A percentile compares a stretch with the other conserved stretches of the same genome.
These are phyloP conservation scores for Rhabdophis nuchalis DNA, from an alignment of 2,797 vertebrate species.

Conservation along the genomic window DNA sequence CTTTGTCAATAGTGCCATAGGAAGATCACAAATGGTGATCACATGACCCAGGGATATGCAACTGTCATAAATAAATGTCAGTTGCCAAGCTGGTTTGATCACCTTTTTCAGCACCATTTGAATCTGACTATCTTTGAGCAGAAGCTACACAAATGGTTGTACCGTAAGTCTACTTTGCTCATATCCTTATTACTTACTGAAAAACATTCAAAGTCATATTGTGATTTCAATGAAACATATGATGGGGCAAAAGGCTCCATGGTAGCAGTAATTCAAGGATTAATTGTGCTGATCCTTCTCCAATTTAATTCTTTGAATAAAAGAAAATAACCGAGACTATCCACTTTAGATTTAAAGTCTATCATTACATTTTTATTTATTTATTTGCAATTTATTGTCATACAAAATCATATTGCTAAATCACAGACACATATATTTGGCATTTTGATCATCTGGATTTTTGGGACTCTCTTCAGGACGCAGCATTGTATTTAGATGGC, in stretches of 20 bases:
- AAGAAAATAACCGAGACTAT: neutral
- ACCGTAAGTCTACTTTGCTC: slow-evolving; percentile 11
- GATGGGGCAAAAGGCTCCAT: slow-evolving; percentile 20
- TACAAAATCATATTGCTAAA: neutral
- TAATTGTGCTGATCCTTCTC: neutral
- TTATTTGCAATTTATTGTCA: neutral
- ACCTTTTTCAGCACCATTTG: neutral
- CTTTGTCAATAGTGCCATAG: neutral
- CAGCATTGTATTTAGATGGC: neutral
- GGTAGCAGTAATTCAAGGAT: neutral
- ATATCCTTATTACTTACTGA: neutral
- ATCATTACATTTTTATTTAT: neutral
- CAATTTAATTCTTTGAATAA: neutral
- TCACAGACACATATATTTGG: neutral
- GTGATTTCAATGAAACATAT: neutral
- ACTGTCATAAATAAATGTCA: neutral
- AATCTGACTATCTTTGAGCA: neutral
- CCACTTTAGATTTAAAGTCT: neutral
- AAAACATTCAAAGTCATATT: slow-evolving; percentile 16
- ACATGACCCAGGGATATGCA: neutral
- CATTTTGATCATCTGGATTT: neutral
- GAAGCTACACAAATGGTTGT: neutral
- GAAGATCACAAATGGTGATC: neutral
- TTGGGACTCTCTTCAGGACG: neutral
- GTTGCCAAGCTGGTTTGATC: neutral